Percentiles rank a stretch among this genome's conserved stretches.
phyloP scores from a whole-genome alignment of 2,113 vertebrate genomes.

The Varanus salvator region DNA sequence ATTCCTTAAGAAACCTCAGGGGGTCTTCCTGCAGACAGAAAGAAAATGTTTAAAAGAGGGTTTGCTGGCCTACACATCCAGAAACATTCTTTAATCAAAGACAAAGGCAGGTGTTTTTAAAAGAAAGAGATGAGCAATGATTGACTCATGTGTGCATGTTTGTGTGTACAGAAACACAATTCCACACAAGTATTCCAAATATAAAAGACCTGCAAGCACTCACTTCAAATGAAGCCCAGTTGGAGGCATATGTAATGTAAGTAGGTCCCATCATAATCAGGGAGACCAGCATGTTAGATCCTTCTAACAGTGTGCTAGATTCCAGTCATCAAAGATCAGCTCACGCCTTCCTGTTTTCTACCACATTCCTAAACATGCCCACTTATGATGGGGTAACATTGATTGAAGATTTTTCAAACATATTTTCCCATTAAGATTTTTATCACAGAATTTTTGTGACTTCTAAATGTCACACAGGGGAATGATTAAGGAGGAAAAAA shows the following conservation, averaged over 20 bases:
- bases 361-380: not conserved
- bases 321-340: not conserved
- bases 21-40: not conserved
- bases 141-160: not conserved
- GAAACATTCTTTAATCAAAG: not conserved
- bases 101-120: not conserved
- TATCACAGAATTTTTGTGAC: not conserved
- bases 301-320: not conserved
- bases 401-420: not conserved
- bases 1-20: not conserved
- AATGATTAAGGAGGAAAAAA: not conserved
- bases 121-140: not conserved
- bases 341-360: not conserved
- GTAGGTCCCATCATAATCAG: not conserved
- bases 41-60: not conserved
- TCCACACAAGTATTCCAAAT: not conserved
- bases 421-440: not conserved
- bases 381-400: not conserved
- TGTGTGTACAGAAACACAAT: not conserved
- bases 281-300: too few relatives aligned
- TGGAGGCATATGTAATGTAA: not conserved
- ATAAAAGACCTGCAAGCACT: not conserved
- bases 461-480: not conserved
- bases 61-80: not conserved
- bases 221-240: not conserved